Conservation (phyloP, 2,888 invertebrate genomes). For the Dioctria rufipes region DNA sequence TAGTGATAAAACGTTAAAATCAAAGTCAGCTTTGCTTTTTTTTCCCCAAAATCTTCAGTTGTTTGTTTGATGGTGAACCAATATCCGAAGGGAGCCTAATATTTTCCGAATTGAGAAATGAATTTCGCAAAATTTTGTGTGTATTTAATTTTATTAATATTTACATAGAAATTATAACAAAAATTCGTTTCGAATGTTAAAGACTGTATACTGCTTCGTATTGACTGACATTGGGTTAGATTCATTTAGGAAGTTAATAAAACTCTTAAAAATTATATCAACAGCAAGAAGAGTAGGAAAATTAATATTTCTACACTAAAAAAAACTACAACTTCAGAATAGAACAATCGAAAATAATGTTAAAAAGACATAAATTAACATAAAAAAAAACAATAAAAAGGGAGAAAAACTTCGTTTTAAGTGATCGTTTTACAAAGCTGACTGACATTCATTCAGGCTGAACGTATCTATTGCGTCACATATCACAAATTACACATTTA, state of each 20-base stretch:
- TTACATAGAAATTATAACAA: conserved; percentile 37
- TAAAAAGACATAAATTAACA: conserved; percentile 40
- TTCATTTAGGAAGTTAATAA: conserved; percentile 28
- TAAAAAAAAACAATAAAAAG: conserved; percentile 23
- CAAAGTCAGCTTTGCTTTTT: no score
- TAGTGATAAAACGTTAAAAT: no score
- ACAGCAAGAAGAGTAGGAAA: conserved; percentile 18
- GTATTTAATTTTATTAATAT: conserved; percentile 35
- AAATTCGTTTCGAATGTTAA: conserved; percentile 43
- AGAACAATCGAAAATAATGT: conserved; percentile 21
- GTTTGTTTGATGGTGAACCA: no score
- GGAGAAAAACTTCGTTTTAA: conserved; percentile 7
- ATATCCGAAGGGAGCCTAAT: no score
- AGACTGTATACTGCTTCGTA: conserved; percentile 50
- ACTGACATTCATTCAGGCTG: background rate
- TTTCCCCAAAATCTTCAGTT: no score
- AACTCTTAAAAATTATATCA: conserved; percentile 24
- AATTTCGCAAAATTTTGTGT: background rate
- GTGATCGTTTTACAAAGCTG: conserved; percentile 1
- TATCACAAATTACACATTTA: conserved; percentile 46
- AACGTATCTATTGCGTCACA: conserved; percentile 18
- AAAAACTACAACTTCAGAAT: conserved; percentile 12
- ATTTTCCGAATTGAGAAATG: no score
- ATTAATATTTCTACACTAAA: conserved; percentile 7
- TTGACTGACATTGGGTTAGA: conserved; percentile 24